Percentiles rank a stretch among this genome's conserved stretches.
phyloP scores from a whole-genome alignment of 1,140 invertebrate species.

The Mycetomoellerius zeteki region DNA sequence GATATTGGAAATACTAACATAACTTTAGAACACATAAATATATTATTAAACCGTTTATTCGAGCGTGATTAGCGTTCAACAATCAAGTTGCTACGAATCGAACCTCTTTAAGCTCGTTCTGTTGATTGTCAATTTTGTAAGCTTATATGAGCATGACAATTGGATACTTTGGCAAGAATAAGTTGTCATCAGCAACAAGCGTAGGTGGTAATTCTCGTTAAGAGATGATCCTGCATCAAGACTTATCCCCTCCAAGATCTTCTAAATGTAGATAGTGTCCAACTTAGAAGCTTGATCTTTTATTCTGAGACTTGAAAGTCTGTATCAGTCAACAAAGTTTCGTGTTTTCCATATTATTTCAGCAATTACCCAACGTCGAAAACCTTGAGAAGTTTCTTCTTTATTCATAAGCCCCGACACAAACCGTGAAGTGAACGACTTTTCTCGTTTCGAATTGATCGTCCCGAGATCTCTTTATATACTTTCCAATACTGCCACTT shows the following conservation, averaged over 20 bases:
- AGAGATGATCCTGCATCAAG: conserved; percentile 1
- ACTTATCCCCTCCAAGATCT: background rate
- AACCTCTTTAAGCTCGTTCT: background rate
- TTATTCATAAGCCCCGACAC: background rate
- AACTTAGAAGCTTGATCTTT: conserved; percentile 35
- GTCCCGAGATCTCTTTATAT: conserved; percentile 38
- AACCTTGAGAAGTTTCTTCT: background rate
- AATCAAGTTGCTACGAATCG: background rate
- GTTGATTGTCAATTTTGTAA: conserved; percentile 43
- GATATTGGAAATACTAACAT: background rate
- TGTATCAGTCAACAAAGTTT: background rate
- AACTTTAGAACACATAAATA: background rate
- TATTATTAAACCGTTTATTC: background rate
- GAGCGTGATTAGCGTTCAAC: background rate
- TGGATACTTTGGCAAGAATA: background rate
- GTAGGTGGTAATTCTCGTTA: conserved; percentile 26
- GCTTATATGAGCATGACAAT: conserved; percentile 1
- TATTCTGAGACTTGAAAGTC: conserved; percentile 4
- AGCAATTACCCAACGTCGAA: background rate
- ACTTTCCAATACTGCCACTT: conserved; percentile 35
- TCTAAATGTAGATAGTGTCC: conserved; percentile 16
- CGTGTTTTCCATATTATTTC: conserved; percentile 36
- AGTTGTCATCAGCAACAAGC: conserved; percentile 27
- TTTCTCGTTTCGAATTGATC: conserved; percentile 41
- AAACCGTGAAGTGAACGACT: conserved; percentile 25